phyloP scores from a whole-genome alignment of 1,140 invertebrate genomes.

The Camponotus floridanus region DNA sequence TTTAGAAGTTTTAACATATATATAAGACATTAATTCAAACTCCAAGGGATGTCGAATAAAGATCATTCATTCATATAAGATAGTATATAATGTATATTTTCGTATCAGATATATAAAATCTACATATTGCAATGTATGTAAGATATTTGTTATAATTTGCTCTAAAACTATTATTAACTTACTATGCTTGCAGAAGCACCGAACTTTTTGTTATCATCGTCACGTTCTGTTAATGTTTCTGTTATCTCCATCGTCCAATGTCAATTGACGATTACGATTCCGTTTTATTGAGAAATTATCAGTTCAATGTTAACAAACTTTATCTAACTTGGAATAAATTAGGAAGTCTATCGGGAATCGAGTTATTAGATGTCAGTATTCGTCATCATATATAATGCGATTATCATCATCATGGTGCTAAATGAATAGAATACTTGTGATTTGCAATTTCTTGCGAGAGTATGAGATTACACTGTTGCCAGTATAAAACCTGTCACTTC shows the following conservation, averaged over 20 bases:
- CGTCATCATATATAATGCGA: background rate
- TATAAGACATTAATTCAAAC: too few species aligned
- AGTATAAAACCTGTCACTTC: slow-evolving; percentile 59
- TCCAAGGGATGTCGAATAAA: too few species aligned
- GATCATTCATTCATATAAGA: too few species aligned
- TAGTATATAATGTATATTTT: too few species aligned
- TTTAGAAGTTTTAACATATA: too few species aligned
- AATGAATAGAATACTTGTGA: background rate
- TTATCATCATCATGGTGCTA: background rate
- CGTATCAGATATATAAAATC: background rate
- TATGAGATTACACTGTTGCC: slow-evolving; percentile 42
- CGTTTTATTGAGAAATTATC: background rate
- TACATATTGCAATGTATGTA: background rate
- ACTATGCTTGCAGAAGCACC: too few species aligned
- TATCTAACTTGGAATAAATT: slow-evolving; percentile 19
- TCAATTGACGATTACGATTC: background rate
- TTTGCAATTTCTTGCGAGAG: slow-evolving; percentile 5
- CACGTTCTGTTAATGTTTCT: background rate
- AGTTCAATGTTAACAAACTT: background rate
- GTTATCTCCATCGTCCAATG: background rate
- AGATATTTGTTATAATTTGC: background rate
- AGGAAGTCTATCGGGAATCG: background rate
- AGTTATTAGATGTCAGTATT: background rate
- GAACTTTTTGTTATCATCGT: background rate
- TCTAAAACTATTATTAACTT: too few species aligned